These are phyloP conservation scores for Ciconia nigra DNA, from an alignment of 2,797 vertebrate genomes.

Conservation along the genomic window DNA sequence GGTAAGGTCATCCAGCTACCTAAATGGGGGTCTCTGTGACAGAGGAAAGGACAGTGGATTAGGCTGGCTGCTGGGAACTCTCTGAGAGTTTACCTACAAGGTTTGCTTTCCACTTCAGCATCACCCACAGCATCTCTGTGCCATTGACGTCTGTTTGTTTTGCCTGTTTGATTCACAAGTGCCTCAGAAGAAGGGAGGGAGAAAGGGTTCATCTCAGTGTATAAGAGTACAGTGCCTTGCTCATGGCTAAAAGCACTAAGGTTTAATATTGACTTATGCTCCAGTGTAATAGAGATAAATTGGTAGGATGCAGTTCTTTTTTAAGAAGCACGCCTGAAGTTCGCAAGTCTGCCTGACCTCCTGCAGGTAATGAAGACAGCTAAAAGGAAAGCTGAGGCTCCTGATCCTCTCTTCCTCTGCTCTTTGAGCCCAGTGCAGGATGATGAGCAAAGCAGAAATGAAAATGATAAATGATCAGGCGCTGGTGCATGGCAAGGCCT, in stretches of 20 bases:
- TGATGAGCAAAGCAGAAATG: neutral
- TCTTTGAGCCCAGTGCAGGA: neutral
- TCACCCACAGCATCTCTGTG: neutral
- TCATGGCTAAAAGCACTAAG: neutral
- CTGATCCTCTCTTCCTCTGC: neutral
- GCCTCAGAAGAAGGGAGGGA: neutral
- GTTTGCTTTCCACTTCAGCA: neutral
- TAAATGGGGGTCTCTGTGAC: neutral
- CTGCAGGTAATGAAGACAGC: neutral
- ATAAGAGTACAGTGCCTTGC: neutral
- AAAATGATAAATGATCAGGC: neutral
- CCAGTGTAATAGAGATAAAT: neutral
- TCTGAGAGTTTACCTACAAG: neutral
- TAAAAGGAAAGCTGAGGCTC: neutral
- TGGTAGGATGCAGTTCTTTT: neutral
- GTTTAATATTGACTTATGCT: neutral
- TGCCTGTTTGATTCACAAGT: neutral
- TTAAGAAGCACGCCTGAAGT: neutral
- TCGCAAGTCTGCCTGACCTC: neutral
- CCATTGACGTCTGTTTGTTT: neutral
- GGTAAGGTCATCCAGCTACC: neutral
- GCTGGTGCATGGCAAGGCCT: neutral
- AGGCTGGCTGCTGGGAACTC: neutral
- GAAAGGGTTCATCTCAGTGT: neutral
- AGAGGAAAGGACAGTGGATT: neutral